Evolutionary conservation across 2,888 invertebrate genomes (phyloP).

Genomic region (Craniophora ligustri): DNA sequence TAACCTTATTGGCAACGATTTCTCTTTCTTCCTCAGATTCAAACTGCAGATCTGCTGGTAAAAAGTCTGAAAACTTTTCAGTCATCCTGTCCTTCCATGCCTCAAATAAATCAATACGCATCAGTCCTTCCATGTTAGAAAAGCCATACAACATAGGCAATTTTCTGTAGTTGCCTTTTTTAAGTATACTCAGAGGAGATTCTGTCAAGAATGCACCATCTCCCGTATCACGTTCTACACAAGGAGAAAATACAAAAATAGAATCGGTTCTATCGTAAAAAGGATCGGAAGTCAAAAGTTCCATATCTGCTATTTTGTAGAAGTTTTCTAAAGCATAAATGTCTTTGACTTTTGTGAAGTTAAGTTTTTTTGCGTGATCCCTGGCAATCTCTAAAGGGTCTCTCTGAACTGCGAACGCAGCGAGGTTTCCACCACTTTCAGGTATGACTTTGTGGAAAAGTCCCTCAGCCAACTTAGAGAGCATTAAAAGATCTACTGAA

Average conservation of each 20-base stretch:
- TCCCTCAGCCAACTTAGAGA: slow-evolving; percentile 62
- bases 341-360: slow-evolving; percentile 60
- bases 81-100: slow-evolving; percentile 66
- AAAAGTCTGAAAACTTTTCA: slow-evolving; percentile 65
- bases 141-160: slow-evolving; percentile 69
- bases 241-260: slow-evolving; percentile 49
- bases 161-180: slow-evolving; percentile 58
- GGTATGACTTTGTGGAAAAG: slow-evolving; percentile 67
- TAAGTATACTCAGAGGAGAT: slow-evolving; percentile 63
- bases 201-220: slow-evolving; percentile 62
- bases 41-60: slow-evolving; percentile 69
- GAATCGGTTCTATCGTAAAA: slow-evolving; percentile 49
- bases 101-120: slow-evolving; percentile 48
- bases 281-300: slow-evolving; percentile 51
- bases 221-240: slow-evolving; percentile 57
- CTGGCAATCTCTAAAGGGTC: slow-evolving; percentile 65
- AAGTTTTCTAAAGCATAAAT: slow-evolving; percentile 66
- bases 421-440: slow-evolving; percentile 65
- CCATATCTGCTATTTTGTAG: slow-evolving; percentile 59
- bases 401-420: slow-evolving; percentile 56
- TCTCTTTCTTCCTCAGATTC: slow-evolving; percentile 58
- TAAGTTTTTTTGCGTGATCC: slow-evolving; percentile 54
- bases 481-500: slow-evolving; percentile 63
- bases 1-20: slow-evolving; percentile 58
- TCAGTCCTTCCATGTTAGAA: slow-evolving; percentile 62